Conservation (phyloP, 2,113 vertebrate species). For the Bubo bubo region DNA sequence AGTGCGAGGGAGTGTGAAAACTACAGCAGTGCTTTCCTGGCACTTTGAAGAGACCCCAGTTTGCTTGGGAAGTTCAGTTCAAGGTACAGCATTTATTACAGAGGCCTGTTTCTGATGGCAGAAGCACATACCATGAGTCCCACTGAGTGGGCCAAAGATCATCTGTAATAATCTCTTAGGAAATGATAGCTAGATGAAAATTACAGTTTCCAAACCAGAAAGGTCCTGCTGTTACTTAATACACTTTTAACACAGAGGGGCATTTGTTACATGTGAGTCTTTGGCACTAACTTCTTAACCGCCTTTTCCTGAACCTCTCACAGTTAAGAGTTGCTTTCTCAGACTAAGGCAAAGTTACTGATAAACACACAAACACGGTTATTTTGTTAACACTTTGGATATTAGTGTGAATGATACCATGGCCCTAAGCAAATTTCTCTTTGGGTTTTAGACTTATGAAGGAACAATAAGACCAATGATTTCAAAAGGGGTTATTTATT, state of each 20-base stretch:
- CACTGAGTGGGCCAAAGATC: not conserved
- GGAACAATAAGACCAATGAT: conserved; percentile 6
- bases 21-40: not conserved
- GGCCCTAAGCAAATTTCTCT: conserved; percentile 10
- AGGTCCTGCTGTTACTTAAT: conserved; percentile 24
- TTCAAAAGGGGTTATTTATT: conserved; percentile 24
- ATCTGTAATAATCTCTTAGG: not conserved
- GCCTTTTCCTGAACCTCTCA: conserved; percentile 11
- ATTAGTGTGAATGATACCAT: conserved; percentile 28
- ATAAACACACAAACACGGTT: not conserved
- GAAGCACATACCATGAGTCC: not conserved
- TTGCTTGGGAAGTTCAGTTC: not conserved
- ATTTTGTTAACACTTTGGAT: conserved; percentile 33
- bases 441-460: not conserved
- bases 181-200: conserved; percentile 1
- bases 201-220: conserved; percentile 31
- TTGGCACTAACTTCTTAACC: conserved; percentile 39
- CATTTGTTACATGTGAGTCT: conserved; percentile 39
- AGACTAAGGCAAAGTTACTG: conserved; percentile 17
- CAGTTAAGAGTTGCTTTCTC: not conserved
- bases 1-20: not conserved
- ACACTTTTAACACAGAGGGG: not conserved
- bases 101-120: conserved; percentile 3
- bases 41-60: not conserved
- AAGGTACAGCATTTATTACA: not conserved